phyloP scores from a whole-genome alignment of 2,113 vertebrate genomes.

The Synchiropus splendidus region DNA sequence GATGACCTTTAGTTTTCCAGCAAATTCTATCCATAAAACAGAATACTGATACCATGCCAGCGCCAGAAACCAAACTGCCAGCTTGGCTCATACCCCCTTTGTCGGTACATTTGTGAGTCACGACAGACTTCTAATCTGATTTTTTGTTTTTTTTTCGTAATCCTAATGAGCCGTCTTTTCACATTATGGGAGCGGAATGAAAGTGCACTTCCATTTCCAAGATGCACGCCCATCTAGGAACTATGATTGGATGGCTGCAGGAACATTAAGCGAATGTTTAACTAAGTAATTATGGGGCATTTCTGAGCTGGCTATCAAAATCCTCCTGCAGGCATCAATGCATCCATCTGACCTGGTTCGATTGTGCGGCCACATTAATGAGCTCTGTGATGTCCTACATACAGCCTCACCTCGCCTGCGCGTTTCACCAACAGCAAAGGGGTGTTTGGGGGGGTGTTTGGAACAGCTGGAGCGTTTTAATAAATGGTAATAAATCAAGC shows the following conservation, averaged over 20 bases:
- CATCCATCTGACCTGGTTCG: conserved; percentile 67
- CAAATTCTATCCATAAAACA: too few relatives aligned
- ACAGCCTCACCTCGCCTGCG: conserved; percentile 38
- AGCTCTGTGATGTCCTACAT: conserved; percentile 61
- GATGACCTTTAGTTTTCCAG: too few relatives aligned
- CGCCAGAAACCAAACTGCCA: too few relatives aligned
- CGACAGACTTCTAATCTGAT: too few relatives aligned
- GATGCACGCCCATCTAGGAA: conserved; percentile 48
- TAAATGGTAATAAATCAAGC: too few relatives aligned
- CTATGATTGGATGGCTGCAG: conserved; percentile 49
- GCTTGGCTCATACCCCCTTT: too few relatives aligned
- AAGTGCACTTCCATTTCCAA: conserved; percentile 48
- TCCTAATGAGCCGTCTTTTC: conserved; percentile 49
- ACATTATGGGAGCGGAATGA: conserved; percentile 37
- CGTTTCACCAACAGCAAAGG: conserved; percentile 24
- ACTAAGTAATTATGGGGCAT: conserved; percentile 64
- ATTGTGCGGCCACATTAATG: conserved; percentile 62
- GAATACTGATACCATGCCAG: too few relatives aligned
- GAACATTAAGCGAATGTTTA: conserved; percentile 60
- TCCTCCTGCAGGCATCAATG: conserved; percentile 50
- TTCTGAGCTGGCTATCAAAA: conserved; percentile 57
- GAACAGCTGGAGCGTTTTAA: too few relatives aligned
- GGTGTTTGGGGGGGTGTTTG: too few relatives aligned
- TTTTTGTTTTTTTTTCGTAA: too few relatives aligned
- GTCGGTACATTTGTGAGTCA: too few relatives aligned